Evolutionary conservation across 2,797 vertebrate species (phyloP), one percentile per base, ranked within the genome.

Genomic region (Fistularia commersonii): DNA sequence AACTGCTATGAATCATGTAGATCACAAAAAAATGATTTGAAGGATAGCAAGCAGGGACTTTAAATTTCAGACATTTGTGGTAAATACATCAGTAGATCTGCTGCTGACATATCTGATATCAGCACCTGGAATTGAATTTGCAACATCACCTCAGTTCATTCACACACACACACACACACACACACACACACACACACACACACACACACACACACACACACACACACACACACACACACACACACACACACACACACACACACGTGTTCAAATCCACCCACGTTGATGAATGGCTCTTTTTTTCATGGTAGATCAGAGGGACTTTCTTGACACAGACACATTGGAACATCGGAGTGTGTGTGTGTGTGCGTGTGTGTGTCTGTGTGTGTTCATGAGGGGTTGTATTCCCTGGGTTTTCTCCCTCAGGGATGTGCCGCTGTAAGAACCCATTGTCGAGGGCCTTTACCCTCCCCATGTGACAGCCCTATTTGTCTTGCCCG

Each of bases 401-500:
- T 41, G 60, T 53, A 54, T 54, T 68, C 50, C 36, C 0, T 0
- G 49, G 67, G 41, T 61, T 65, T 69, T 47, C 47, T 40, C 11
- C 41, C 42, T 35, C 6, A 8, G 39, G 50, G 14, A 61, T 63
- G 15, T 51, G 31, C 10, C 32, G 36, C 44, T 44, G n/a, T 42
- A 49, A 55, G 53, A 69, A 66, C 42, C 42, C 13, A 5, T 44
- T 41, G 44, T 51, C 39, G 14, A 61, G 40, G 41, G 14, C 38
- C 64, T 36, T 6, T 1, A 33, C 56, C 61, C 10, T 13, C 36
- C 57, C 49, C 39, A 42, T 59, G 61, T 64, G 54, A 67, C 66
- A 60, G 46, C 51, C 71, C 59, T 68, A 63, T 80, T 69, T 76
- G 48, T 81, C 64, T 69, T 75, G 64, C 68, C 54, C 38, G 54